phyloP scores from a whole-genome alignment of 2,888 invertebrate species.

The Adela reaumurella region DNA sequence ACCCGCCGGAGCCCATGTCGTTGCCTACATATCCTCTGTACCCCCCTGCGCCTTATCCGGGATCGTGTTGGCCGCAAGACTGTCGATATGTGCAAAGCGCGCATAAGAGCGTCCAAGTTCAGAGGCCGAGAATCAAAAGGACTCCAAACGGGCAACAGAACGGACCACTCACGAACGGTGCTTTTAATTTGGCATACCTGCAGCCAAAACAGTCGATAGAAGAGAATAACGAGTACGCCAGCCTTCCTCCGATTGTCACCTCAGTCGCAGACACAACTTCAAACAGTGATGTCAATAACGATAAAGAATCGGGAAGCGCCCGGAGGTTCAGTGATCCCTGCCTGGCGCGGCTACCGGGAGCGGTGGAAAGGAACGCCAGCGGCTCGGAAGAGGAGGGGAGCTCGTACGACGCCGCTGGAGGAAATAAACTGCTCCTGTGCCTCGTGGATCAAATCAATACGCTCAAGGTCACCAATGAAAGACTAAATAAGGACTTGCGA shows the following conservation, averaged over 20 bases:
- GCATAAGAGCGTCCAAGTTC: slow-evolving; percentile 34
- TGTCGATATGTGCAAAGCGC: slow-evolving; percentile 25
- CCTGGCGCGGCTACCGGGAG: slow-evolving; percentile 45
- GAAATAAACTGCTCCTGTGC: slow-evolving; percentile 58
- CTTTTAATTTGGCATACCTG: slow-evolving; percentile 24
- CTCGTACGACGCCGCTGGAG: slow-evolving; percentile 50
- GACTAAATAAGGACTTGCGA: slow-evolving; percentile 70
- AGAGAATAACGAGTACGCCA: slow-evolving; percentile 57
- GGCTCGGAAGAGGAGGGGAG: slow-evolving; percentile 55
- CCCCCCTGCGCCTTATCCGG: slow-evolving; percentile 25
- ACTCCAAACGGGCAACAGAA: slow-evolving; percentile 27
- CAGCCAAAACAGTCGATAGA: slow-evolving; percentile 35
- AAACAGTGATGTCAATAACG: slow-evolving; percentile 45
- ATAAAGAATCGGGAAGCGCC: slow-evolving; percentile 52
- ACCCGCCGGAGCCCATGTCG: slow-evolving; percentile 60
- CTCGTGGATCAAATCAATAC: slow-evolving; percentile 70
- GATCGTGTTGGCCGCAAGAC: slow-evolving; percentile 20
- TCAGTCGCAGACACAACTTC: slow-evolving; percentile 47
- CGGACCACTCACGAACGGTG: slow-evolving; percentile 25
- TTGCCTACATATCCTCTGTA: slow-evolving; percentile 60
- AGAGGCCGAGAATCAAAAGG: slow-evolving; percentile 26
- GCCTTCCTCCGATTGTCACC: slow-evolving; percentile 68
- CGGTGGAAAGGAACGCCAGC: slow-evolving; percentile 37
- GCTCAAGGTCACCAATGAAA: slow-evolving; percentile 69
- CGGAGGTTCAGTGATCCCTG: slow-evolving; percentile 69